Evolutionary conservation across 2,113 vertebrate genomes (phyloP), one percentile per base, ranked within the genome.

Genomic region (Scophthalmus maximus): DNA sequence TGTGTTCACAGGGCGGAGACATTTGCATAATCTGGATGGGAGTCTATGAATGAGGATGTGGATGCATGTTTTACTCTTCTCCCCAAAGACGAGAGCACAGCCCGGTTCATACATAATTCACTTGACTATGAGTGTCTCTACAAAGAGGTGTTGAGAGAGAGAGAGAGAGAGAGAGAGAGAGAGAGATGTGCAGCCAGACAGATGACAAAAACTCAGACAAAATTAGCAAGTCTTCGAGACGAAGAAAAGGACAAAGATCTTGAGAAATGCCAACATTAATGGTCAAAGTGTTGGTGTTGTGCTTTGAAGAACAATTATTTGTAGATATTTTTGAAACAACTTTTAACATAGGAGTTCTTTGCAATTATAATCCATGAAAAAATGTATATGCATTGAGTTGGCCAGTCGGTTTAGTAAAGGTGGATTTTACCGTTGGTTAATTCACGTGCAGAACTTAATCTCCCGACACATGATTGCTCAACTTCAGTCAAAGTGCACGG

Each of bases 21-120:
- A 74, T 79, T 82, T 83, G 62, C 83, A 91, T 85, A 84, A 92
- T 85, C 89, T 92, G 76, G 89, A 84, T 82, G 87, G 85, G 78
- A 86, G 78, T 81, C 80, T 76, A 68, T 82, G 81, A 81, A 89
- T 85, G 82, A 86, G 75, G 71, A 88, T 83, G 68, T 60, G 73
- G 79, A 86, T 83, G 81, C 81, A 84, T 90, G 87, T 90, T 88
- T 87, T 88, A 87, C 70, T 77, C 63, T 68, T 83, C 65, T 88
- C 85, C 70, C 84, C 32, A 52, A 79, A 88, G 79, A 88, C 77
- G 70, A 75, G 68, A 77, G 74, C 71, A 60, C 62, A 73, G 69
- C 74, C 83, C 83, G 81, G 68, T 84, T 90, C 84, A 91, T 91
- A 68, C 88, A 91, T 91, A 87, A 91, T 91, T 89, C 82, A 90